These are phyloP conservation scores for Blastobasis lacticolella DNA, from an alignment of 2,888 invertebrate genomes.

Conservation along the genomic window DNA sequence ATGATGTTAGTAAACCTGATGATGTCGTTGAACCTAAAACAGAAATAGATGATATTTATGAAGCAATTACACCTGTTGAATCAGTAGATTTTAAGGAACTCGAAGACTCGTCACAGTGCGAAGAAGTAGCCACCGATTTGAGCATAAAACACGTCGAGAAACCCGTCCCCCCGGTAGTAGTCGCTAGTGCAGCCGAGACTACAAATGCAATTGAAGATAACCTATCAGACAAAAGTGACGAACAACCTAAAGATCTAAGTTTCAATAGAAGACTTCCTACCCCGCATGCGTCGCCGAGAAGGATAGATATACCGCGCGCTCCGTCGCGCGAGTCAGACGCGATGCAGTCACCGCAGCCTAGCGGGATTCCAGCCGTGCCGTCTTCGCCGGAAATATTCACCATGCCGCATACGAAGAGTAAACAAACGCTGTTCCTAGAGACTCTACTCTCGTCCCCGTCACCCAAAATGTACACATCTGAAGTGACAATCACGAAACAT, in stretches of 20 bases:
- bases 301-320: slow-evolving; percentile 71
- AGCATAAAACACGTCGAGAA: slow-evolving; percentile 50
- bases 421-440: slow-evolving; percentile 76
- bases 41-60: slow-evolving; percentile 11
- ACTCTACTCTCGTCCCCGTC: slow-evolving; percentile 75
- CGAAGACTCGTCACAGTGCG: slow-evolving; percentile 29
- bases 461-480: slow-evolving; percentile 74
- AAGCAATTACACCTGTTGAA: slow-evolving; percentile 16
- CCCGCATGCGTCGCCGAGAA: slow-evolving; percentile 58
- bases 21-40: slow-evolving; percentile 1
- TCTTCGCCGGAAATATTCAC: slow-evolving; percentile 80
- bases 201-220: slow-evolving; percentile 42
- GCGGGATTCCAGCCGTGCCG: slow-evolving; percentile 80
- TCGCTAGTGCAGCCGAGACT: slow-evolving; percentile 32
- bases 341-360: slow-evolving; percentile 82
- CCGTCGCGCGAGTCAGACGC: slow-evolving; percentile 81
- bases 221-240: slow-evolving; percentile 63
- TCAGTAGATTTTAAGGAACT: slow-evolving; percentile 21
- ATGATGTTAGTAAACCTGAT: slow-evolving; percentile 5
- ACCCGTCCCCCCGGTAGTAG: slow-evolving; percentile 27
- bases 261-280: slow-evolving; percentile 68
- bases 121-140: slow-evolving; percentile 74
- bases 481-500: slow-evolving; percentile 68
- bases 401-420: slow-evolving; percentile 58
- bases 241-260: slow-evolving; percentile 76